These are phyloP conservation scores for Crioceris asparagi DNA, from an alignment of 2,888 invertebrate genomes.

Conservation along the genomic window DNA sequence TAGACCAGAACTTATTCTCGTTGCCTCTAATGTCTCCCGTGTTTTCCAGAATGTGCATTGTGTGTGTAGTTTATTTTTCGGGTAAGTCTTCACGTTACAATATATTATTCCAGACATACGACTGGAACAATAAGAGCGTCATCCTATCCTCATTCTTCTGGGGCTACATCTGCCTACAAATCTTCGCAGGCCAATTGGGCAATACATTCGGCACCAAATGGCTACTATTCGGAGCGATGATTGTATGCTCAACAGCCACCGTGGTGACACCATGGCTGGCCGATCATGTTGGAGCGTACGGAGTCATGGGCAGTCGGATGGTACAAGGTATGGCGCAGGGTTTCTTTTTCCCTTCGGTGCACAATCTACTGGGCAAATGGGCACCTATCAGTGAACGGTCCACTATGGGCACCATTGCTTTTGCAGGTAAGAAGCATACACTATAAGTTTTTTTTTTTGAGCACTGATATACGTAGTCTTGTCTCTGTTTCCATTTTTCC, in stretches of 20 bases:
- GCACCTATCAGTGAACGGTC: slow-evolving; percentile 57
- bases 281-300: slow-evolving; percentile 44
- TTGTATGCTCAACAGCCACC: slow-evolving; percentile 52
- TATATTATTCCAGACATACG: slow-evolving; percentile 39
- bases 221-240: slow-evolving; percentile 47
- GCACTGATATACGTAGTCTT: no score
- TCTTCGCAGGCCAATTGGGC: slow-evolving; percentile 61
- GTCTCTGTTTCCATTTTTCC: no score
- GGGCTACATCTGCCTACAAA: slow-evolving; percentile 66
- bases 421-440: slow-evolving; percentile 39
- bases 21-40: no score
- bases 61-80: no score
- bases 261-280: slow-evolving; percentile 58
- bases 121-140: slow-evolving; percentile 34
- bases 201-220: slow-evolving; percentile 63
- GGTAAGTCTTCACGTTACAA: no score
- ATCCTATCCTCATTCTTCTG: slow-evolving; percentile 69
- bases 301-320: slow-evolving; percentile 54
- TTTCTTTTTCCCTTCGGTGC: slow-evolving; percentile 58
- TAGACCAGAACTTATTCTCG: no score
- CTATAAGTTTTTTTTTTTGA: no score
- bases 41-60: no score
- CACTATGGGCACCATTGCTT: slow-evolving; percentile 56
- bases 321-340: slow-evolving; percentile 66
- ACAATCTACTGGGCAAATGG: slow-evolving; percentile 67